Base-by-base conservation (phyloP, 2,888 invertebrate genomes). In the Pristionchus arcanus region DNA sequence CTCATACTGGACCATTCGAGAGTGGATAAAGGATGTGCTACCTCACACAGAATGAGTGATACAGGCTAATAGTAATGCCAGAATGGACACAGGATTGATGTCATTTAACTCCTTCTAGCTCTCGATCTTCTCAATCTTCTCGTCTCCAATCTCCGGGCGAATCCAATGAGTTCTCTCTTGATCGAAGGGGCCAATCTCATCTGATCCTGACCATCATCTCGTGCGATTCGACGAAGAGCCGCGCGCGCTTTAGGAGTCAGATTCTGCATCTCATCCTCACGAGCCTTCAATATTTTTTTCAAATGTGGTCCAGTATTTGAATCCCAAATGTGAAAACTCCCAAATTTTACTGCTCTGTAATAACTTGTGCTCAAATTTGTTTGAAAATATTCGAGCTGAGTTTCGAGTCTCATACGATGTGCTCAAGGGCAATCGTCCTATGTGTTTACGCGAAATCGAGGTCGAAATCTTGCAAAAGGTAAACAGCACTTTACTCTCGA, bases 201-300 rank as follows among this genome's bases (percentile, higher is more conserved):
- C n/a, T 68, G 68, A 25, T 66, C 49, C 53, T 66, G 68, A 1
- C n/a, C 68, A 15, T 87, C 49, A 28, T 66, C 53, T 92, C 84
- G 49, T 13, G 88, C 77, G 15, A 93, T 90, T 87, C 90, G 87
- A n/a, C 92, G 77, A 28, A 93, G 90, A 19, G 91, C 91, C 89
- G 91, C 90, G 89, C 91, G 91, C 16, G 93, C 92, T n/a, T 90
- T 91, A 13, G 89, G 89, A 63, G 92, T 91, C 34, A 93, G 87
- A 31, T 90, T 66, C 55, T 91, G 55, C 90, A 93, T 91, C 90
- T 93, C 93, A 90, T 92, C 90, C 87, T 93, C 92, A 42, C 93
- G 81, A 5, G 93, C 93, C 91, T 91, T 53, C 84, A 91, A 55
- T 25, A 13, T 13, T 15, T 1, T 28, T 68, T n/a, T 25, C 9